phyloP scores from a whole-genome alignment of 2,888 invertebrate species.

The Antheraea assamensis region DNA sequence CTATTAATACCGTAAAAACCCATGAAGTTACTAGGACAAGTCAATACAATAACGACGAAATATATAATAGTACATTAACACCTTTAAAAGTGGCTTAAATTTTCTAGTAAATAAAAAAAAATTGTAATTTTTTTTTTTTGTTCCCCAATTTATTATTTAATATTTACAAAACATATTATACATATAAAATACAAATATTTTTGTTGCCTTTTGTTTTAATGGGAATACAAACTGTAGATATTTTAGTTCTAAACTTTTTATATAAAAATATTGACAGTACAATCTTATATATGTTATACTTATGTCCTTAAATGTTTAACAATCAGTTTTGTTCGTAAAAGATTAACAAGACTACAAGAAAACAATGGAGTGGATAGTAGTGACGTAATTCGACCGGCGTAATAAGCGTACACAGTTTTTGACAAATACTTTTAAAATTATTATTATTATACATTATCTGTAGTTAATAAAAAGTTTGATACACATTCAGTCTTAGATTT shows the following conservation, averaged over 20 bases:
- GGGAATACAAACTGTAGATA: not conserved
- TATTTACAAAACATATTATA: not conserved
- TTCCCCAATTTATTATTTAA: not conserved
- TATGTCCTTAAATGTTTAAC: not conserved
- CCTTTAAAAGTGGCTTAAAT: not conserved
- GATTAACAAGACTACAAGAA: not conserved
- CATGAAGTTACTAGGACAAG: not conserved
- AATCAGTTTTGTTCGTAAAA: not conserved
- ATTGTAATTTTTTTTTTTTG: not conserved
- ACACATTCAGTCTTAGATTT: not conserved
- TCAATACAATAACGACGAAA: not conserved
- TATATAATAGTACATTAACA: not conserved
- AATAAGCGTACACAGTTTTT: not conserved
- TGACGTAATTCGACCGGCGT: not conserved
- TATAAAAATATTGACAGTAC: not conserved
- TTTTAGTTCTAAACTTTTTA: not conserved
- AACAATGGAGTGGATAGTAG: not conserved
- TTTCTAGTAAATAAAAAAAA: not conserved
- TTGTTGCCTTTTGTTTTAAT: not conserved
- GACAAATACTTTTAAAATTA: not conserved
- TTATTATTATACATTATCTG: not conserved
- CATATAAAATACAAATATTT: not conserved
- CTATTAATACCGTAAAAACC: slow-evolving; percentile 7
- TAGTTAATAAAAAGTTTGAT: not conserved
- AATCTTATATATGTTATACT: not conserved